Base-by-base conservation (phyloP, 2,888 invertebrate genomes). In the Drosophila tripunctata region DNA sequence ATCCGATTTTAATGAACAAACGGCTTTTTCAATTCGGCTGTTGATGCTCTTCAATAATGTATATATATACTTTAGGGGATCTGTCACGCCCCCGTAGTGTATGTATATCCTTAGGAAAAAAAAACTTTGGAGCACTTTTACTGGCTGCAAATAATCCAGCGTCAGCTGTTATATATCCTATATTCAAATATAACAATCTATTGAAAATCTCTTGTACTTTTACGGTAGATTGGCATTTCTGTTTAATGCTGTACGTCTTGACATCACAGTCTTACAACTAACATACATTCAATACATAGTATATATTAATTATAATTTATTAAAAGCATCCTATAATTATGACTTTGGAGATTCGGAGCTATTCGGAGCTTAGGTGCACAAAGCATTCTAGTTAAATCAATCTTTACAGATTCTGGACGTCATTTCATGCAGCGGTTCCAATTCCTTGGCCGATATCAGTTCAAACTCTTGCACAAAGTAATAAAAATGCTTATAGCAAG, bases 401-500 rank as follows among this genome's bases (percentile, higher is more conserved):
- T 80, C 77, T 88, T 94, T 94, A 88, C 96, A 96, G 67, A 96
- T 94, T 88, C 93, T 94, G 3, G 93, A 91, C 6, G 95, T 95
- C 95, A 96, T 95, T 91, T 95, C 95, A 14, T 93, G 92, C 72
- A 97, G 91, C 1, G 97, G 97, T 89, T 97, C 97, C 74, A 98
- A 91, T 91, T 98, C 97, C 89, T 96, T 96, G 27, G 93, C 91
- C 76, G 95, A 95, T 41, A 98, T 94, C 80, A 98, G 92, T 86
- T 95, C 95, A 89, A 97, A 96, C 91, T 98, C 97, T 43, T 94
- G 94, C 15, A 97, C 95, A 91, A 98, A 98, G 89, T 96, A 98
- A 90, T 96, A 97, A 91, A 97, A 98, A 91, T 98, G 97, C 90
- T 98, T 98, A 92, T 97, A 98, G 89, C 97, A 97, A 0, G 97